Base-by-base conservation (phyloP, 2,113 vertebrate genomes). In the Triplophysa rosa region DNA sequence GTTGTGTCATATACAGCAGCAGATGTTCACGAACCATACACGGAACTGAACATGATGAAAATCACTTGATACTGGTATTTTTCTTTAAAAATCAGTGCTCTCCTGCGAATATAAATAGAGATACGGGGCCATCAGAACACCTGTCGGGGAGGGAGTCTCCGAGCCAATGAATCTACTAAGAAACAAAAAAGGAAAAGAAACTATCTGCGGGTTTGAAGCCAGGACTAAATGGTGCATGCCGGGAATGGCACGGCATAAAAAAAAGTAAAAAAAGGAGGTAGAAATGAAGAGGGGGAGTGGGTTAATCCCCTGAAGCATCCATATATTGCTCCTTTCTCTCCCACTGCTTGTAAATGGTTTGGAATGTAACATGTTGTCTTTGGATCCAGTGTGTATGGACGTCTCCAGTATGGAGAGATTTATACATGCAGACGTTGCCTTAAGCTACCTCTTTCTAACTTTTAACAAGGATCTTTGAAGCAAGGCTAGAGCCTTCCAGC, bases 251-350 rank as follows among this genome's bases (percentile, higher is more conserved):
- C 84, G 84, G 81, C 77, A 72, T 86, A 87, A 80, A 86, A 82
- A 82, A 89, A 81, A 52, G 14, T 76, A 37, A 84, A 86, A 75
- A 80, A 67, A 75, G 65, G 84, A 87, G 82, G 74, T 77, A 85
- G 82, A 78, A 82, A 40, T 29, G 80, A 33, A 66, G 81, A 85
- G 81, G 84, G 76, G 81, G 84, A 81, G 85, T 84, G 84, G 83
- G 71, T 78, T 92, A 92, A 92, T 92, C 91, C 89, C 88, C 88
- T 87, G 81, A 92, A 91, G 90, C 89, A 90, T 91, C 90, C 90
- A 89, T 91, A 90, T 91, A 92, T 91, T 88, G 88, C 88, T 86
- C 85, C 80, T 79, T 76, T 84, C 89, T 89, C 89, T 89, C 87
- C 84, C 72, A 77, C 83, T 78, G 84, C 89, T 91, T 89, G 85